Conservation (phyloP, 1,140 invertebrate genomes). For the Nebria ingens region DNA sequence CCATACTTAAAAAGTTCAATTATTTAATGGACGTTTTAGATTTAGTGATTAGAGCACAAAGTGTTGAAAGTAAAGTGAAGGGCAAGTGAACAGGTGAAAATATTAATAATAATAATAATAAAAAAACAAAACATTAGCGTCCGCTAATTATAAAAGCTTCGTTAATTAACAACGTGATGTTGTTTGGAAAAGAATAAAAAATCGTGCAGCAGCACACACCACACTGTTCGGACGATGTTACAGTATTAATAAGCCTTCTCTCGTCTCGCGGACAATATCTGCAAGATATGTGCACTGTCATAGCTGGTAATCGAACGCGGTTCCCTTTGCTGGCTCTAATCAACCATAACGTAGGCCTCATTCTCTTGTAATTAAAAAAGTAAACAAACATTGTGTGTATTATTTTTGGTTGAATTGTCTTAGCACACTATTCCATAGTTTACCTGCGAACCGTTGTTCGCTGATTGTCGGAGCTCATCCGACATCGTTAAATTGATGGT, state of each 20-base stretch:
- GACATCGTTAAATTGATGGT: conserved; percentile 10
- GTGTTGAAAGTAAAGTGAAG: neutral
- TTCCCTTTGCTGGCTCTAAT: conserved; percentile 15
- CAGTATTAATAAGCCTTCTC: neutral
- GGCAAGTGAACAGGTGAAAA: neutral
- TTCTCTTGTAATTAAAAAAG: conserved; percentile 14
- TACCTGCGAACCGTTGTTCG: conserved; percentile 10
- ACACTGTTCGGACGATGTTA: no score
- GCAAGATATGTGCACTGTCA: conserved; percentile 16
- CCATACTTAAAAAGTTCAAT: no score
- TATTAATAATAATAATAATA: conserved; percentile 3
- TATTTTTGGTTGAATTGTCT: neutral
- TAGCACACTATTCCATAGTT: neutral
- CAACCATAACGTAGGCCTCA: conserved; percentile 12
- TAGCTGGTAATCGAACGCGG: conserved; percentile 17
- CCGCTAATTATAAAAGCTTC: conserved; percentile 11
- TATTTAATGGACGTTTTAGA: neutral
- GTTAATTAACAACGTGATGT: conserved; percentile 15
- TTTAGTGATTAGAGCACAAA: neutral
- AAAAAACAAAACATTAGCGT: conserved; percentile 16
- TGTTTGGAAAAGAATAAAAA: neutral
- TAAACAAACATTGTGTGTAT: conserved; percentile 16
- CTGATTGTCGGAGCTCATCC: conserved; percentile 8
- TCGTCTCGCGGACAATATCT: neutral
- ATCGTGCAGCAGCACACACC: neutral